phyloP scores from a whole-genome alignment of 2,113 vertebrate species.

The Laticauda laticaudata region DNA sequence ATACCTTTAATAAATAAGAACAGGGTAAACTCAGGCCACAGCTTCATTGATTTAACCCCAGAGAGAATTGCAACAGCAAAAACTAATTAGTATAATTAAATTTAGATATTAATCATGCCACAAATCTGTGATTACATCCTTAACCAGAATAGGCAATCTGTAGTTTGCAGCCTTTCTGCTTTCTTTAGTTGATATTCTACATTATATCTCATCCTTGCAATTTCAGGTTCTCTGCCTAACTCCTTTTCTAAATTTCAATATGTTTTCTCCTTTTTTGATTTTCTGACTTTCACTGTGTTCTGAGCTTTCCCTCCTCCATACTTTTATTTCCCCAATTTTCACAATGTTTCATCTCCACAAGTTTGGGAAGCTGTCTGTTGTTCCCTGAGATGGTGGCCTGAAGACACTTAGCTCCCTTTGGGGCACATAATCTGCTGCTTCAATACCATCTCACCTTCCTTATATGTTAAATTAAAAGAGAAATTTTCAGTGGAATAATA shows the following conservation, averaged over 20 bases:
- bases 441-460: not conserved
- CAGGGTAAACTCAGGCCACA: not conserved
- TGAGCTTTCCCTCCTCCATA: not conserved
- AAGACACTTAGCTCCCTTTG: not conserved
- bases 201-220: too few species aligned
- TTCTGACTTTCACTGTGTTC: not conserved
- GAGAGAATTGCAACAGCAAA: not conserved
- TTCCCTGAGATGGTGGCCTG: not conserved
- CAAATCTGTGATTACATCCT: not conserved
- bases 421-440: not conserved
- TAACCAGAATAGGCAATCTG: not conserved
- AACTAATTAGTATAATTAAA: not conserved
- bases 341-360: not conserved
- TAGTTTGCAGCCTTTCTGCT: not conserved
- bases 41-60: not conserved
- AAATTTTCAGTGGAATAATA: not conserved
- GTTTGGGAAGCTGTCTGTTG: not conserved
- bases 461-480: not conserved
- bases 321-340: not conserved
- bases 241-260: not conserved
- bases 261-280: not conserved
- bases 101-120: not conserved
- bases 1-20: not conserved
- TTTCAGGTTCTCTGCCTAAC: not conserved
- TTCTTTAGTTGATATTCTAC: too few species aligned